Percentiles rank a stretch among this genome's conserved stretches.
These are phyloP conservation scores for Ostrea edulis DNA, from an alignment of 1,140 invertebrate genomes.

Conservation along the genomic window DNA sequence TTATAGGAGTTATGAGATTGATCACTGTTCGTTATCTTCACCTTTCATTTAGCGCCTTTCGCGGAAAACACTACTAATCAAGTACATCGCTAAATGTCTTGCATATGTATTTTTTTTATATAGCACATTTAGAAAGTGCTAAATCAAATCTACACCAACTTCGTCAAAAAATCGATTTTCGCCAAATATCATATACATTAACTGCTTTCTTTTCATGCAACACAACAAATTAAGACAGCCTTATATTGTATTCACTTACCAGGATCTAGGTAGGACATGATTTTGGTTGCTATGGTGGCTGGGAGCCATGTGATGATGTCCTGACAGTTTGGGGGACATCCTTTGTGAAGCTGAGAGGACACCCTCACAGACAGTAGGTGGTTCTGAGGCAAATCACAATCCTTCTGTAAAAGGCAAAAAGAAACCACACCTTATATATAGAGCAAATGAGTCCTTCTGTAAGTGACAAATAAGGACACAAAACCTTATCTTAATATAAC, in stretches of 20 bases:
- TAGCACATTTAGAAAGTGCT: no score
- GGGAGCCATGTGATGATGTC: slow-evolving; percentile 81
- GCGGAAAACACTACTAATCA: no score
- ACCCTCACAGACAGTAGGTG: slow-evolving; percentile 80
- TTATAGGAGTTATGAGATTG: no score
- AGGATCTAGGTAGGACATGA: slow-evolving; percentile 82
- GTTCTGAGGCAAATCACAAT: slow-evolving; percentile 79
- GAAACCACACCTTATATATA: not conserved
- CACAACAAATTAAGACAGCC: no score
- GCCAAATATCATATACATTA: no score
- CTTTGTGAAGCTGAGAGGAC: slow-evolving; percentile 78
- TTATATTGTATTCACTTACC: slow-evolving; percentile 73
- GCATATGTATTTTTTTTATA: no score
- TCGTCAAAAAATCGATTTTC: no score
- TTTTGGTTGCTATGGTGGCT: slow-evolving; percentile 76
- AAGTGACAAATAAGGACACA: not conserved
- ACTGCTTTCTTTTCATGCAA: no score
- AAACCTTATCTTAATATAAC: not conserved
- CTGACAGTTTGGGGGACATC: slow-evolving; percentile 81
- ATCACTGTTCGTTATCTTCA: no score
- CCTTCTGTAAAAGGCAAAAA: slow-evolving; percentile 69
- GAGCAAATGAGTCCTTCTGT: not conserved
- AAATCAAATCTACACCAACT: no score
- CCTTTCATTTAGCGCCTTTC: no score
- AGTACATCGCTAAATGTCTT: no score